phyloP scores from a whole-genome alignment of 2,113 vertebrate species.

The Epinephelus cyanopodus region DNA sequence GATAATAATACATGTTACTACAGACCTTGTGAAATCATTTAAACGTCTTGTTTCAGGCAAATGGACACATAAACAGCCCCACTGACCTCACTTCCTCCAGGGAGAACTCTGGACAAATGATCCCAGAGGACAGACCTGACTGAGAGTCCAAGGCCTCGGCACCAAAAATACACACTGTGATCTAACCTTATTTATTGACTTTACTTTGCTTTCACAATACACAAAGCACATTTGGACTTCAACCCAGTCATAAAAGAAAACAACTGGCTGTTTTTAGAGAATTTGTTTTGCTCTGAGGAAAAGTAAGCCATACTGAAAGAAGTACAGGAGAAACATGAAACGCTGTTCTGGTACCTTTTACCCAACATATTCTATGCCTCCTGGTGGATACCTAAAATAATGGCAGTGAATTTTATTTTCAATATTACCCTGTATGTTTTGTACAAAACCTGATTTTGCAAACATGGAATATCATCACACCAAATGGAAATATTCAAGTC shows the following conservation, averaged over 20 bases:
- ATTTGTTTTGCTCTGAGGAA: neutral
- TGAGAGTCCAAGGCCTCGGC: slow-evolving; percentile 52
- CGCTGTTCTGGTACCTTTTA: neutral
- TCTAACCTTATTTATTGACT: slow-evolving; percentile 50
- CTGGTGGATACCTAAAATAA: neutral
- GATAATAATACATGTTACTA: neutral
- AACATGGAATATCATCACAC: neutral
- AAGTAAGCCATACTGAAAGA: neutral
- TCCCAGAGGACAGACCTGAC: slow-evolving; percentile 53
- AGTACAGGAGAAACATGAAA: neutral
- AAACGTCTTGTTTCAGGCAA: slow-evolving; percentile 28
- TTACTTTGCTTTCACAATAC: neutral
- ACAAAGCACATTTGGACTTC: slow-evolving; percentile 42
- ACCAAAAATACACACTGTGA: slow-evolving; percentile 20
- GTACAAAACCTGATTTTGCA: neutral
- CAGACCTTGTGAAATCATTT: neutral
- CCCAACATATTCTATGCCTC: neutral
- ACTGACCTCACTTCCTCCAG: neutral
- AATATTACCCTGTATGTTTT: neutral
- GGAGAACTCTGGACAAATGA: slow-evolving; percentile 17
- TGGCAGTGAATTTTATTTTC: neutral
- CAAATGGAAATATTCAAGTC: neutral
- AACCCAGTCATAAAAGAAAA: slow-evolving; percentile 4
- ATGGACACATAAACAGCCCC: neutral
- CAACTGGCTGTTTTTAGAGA: neutral